Percentiles rank a stretch among this genome's conserved stretches.
Evolutionary conservation across 2,797 vertebrate genomes (phyloP).

Genomic region (Danio aesculapii): DNA sequence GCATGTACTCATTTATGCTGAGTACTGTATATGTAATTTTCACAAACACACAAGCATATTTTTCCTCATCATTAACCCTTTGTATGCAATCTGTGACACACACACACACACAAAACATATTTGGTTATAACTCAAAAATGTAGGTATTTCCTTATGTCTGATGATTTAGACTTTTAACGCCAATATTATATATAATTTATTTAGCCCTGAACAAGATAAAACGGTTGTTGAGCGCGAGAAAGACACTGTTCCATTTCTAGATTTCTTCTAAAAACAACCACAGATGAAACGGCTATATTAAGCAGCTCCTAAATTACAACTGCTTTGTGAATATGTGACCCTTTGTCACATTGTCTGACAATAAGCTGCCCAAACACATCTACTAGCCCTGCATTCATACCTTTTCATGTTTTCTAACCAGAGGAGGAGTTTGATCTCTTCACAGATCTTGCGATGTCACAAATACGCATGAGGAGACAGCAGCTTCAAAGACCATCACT

Average conservation of each 20-base stretch:
- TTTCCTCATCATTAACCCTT: too few relatives aligned
- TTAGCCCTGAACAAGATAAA: too few relatives aligned
- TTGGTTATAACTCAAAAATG: too few relatives aligned
- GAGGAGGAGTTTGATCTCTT: slow-evolving; percentile 77
- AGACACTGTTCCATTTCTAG: too few relatives aligned
- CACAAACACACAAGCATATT: too few relatives aligned
- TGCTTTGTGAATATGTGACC: not conserved
- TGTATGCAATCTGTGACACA: slow-evolving; percentile 26
- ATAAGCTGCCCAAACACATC: slow-evolving; percentile 72
- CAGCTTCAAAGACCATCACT: slow-evolving; percentile 77
- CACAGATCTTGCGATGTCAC: slow-evolving; percentile 78
- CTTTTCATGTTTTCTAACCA: slow-evolving; percentile 68
- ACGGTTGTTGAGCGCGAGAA: too few relatives aligned
- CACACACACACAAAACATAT: not conserved
- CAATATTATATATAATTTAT: too few relatives aligned
- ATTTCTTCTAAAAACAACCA: too few relatives aligned
- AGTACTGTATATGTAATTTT: too few relatives aligned
- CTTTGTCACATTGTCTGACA: slow-evolving; percentile 13
- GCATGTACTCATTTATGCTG: too few relatives aligned
- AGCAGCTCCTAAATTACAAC: slow-evolving; percentile 22
- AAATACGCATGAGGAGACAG: slow-evolving; percentile 74
- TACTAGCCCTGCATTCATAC: slow-evolving; percentile 73
- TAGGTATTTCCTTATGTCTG: too few relatives aligned
- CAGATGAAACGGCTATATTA: slow-evolving; percentile 4
- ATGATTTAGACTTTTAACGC: too few relatives aligned